These are phyloP conservation scores for Andrena cerasifolii DNA, from an alignment of 1,140 invertebrate genomes.

Conservation along the genomic window DNA sequence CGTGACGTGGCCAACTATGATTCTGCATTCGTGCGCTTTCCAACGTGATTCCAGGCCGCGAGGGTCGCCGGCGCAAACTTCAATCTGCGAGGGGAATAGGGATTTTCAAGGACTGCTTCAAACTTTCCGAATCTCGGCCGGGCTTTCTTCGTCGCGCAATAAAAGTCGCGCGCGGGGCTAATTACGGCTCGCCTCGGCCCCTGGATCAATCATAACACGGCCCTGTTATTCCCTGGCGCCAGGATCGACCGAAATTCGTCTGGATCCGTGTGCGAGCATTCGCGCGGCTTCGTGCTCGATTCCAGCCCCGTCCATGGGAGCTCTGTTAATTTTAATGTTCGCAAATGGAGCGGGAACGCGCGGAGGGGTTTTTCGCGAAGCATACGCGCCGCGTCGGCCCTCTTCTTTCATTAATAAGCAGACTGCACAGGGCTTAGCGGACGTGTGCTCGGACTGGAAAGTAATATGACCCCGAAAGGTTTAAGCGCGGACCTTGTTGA, in stretches of 20 bases:
- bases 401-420: not conserved
- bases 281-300: not conserved
- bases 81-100: not conserved
- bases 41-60: constrained; percentile 15
- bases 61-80: constrained; percentile 1
- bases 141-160: not conserved
- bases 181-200: not conserved
- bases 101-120: constrained; percentile 47
- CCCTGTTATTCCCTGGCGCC: not conserved
- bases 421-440: not conserved
- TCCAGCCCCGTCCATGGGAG: not conserved
- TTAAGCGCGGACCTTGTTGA: not conserved
- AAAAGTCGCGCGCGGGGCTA: constrained; percentile 15
- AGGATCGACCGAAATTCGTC: too few species aligned
- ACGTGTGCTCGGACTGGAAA: constrained; percentile 7
- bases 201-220: not conserved
- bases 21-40: constrained; percentile 41
- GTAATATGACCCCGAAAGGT: constrained; percentile 15
- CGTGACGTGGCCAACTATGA: constrained; percentile 42
- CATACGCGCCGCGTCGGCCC: not conserved
- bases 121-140: constrained; percentile 36
- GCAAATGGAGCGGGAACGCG: not conserved
- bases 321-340: constrained; percentile 9
- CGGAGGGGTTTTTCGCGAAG: not conserved
- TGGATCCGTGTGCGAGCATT: too few species aligned